Conservation (phyloP, 2,888 invertebrate genomes). For the Alloscopus bannaensis region DNA sequence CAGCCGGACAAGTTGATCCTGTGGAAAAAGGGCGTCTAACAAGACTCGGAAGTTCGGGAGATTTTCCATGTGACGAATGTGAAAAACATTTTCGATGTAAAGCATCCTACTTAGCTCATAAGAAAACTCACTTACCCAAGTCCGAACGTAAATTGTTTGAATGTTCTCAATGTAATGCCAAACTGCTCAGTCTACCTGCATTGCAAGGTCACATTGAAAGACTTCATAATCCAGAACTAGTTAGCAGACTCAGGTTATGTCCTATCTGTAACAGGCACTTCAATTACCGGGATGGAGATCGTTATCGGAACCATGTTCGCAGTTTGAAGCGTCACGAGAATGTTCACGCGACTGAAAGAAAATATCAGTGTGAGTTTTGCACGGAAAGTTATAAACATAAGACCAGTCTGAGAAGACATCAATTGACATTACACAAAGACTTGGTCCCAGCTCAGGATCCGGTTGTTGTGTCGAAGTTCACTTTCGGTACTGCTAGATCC, state of each 20-base stretch:
- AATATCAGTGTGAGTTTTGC: slow-evolving; percentile 25
- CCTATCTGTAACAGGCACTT: slow-evolving; percentile 14
- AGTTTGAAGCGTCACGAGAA: neutral
- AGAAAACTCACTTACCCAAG: slow-evolving; percentile 2
- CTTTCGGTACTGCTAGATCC: neutral
- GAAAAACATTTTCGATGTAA: neutral
- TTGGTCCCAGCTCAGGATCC: neutral
- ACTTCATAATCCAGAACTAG: slow-evolving; percentile 3
- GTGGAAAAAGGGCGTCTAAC: too few species aligned
- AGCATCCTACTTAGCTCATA: neutral
- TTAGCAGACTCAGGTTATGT: neutral
- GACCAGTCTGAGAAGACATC: slow-evolving; percentile 13
- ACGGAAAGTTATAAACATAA: neutral
- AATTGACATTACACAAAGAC: slow-evolving; percentile 7
- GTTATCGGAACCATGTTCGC: neutral
- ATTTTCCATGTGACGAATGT: neutral
- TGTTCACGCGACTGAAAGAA: slow-evolving; percentile 6
- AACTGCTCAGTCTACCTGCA: neutral
- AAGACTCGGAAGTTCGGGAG: neutral
- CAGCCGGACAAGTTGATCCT: neutral
- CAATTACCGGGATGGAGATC: neutral
- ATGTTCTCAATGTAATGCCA: neutral
- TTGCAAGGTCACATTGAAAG: slow-evolving; percentile 13
- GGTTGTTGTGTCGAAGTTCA: neutral
- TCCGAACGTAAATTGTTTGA: neutral